phyloP scores from a whole-genome alignment of 2,888 invertebrate genomes.

The Pegoplata infirma region DNA sequence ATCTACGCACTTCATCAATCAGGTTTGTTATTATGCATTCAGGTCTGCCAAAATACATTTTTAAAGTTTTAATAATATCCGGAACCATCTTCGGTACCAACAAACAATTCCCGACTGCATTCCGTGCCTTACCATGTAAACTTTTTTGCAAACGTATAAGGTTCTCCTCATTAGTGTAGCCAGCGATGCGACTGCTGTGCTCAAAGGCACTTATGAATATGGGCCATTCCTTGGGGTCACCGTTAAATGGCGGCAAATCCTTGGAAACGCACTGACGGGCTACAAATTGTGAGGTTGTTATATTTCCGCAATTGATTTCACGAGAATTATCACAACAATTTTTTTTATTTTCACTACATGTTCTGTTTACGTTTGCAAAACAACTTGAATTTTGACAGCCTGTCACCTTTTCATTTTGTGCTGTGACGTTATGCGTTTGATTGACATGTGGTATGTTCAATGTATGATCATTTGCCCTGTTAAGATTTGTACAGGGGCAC shows the following conservation, averaged over 20 bases:
- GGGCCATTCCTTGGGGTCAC: constrained; percentile 14
- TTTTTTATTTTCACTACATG: too few relatives aligned
- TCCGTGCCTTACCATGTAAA: background rate
- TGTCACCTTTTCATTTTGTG: too few relatives aligned
- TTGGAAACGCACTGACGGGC: background rate
- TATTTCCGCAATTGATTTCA: constrained; percentile 10
- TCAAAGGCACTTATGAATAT: constrained; percentile 31
- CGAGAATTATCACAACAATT: background rate
- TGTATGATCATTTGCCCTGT: too few relatives aligned
- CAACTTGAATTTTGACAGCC: too few relatives aligned
- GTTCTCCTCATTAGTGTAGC: background rate
- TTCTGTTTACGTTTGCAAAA: too few relatives aligned
- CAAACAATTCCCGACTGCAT: constrained; percentile 20
- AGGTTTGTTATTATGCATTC: background rate
- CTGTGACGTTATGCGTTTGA: too few relatives aligned
- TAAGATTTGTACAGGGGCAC: too few relatives aligned
- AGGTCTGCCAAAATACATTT: constrained; percentile 33
- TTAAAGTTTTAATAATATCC: constrained; percentile 28
- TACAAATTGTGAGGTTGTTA: constrained; percentile 12
- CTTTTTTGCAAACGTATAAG: constrained; percentile 3
- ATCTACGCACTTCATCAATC: background rate
- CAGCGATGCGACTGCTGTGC: constrained; percentile 1
- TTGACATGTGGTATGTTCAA: too few relatives aligned
- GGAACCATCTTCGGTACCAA: constrained; percentile 31
- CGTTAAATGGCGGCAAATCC: too few relatives aligned